Evolutionary conservation across 2,797 vertebrate genomes (phyloP).

Genomic region (Rhynchotus rufescens): DNA sequence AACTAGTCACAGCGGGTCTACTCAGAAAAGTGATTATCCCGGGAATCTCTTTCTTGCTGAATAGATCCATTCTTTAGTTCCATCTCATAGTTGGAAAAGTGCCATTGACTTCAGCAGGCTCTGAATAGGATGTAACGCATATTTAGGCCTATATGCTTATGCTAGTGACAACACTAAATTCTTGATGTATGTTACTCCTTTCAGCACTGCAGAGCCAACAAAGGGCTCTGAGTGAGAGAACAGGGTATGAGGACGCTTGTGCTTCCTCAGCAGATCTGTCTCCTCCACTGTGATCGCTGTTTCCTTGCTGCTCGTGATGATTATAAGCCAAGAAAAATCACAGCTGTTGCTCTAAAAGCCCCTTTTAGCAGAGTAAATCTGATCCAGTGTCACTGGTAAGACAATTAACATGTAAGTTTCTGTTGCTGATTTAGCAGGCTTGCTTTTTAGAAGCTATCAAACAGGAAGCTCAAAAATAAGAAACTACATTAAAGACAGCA

Average conservation of each 20-base stretch:
- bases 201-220: neutral
- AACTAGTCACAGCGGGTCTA: neutral
- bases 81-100: neutral
- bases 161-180: neutral
- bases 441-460: neutral
- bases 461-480: neutral
- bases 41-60: neutral
- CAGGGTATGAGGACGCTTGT: neutral
- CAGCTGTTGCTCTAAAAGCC: constrained; percentile 25
- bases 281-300: constrained; percentile 19
- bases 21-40: neutral
- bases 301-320: constrained; percentile 35
- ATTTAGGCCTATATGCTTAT: neutral
- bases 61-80: neutral
- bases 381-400: neutral
- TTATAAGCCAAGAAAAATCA: constrained; percentile 18
- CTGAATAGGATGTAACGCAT: neutral
- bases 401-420: neutral
- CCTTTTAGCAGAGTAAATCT: neutral
- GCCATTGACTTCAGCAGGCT: neutral
- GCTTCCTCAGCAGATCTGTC: constrained; percentile 58
- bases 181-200: neutral
- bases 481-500: neutral
- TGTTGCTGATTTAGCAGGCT: neutral
- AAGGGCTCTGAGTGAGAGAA: neutral